These are phyloP conservation scores for Yponomeuta malinellus DNA, from an alignment of 2,888 invertebrate species.

Conservation along the genomic window DNA sequence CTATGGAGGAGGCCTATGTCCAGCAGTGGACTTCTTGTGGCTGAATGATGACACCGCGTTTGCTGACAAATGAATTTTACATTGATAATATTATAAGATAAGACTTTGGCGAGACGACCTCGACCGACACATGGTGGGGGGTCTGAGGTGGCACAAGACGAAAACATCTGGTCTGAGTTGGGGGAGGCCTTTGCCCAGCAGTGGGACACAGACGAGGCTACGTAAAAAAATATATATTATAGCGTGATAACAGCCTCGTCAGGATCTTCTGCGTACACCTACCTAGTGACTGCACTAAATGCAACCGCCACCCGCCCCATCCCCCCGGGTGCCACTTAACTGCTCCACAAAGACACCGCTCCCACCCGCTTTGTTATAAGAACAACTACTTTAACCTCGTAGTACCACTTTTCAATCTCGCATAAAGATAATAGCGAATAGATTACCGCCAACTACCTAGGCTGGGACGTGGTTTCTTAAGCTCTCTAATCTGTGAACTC, in stretches of 20 bases:
- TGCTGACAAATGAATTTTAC: too few species aligned
- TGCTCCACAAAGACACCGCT: slow-evolving; percentile 64
- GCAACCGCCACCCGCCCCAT: slow-evolving; percentile 46
- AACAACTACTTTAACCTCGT: slow-evolving; percentile 57
- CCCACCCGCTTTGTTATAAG: slow-evolving; percentile 70
- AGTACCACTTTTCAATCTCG: slow-evolving; percentile 49
- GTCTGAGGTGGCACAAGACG: too few species aligned
- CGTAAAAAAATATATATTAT: too few species aligned
- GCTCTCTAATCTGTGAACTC: neutral
- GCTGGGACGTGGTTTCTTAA: neutral
- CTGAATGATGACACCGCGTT: too few species aligned
- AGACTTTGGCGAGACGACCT: too few species aligned
- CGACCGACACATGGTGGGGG: too few species aligned
- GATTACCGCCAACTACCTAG: slow-evolving; percentile 8
- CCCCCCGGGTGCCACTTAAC: slow-evolving; percentile 60
- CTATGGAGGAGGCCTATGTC: too few species aligned
- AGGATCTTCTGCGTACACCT: neutral
- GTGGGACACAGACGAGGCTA: too few species aligned
- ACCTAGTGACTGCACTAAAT: slow-evolving; percentile 43
- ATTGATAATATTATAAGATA: too few species aligned
- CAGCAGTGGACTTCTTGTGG: too few species aligned
- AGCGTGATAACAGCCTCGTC: neutral
- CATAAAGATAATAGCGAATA: slow-evolving; percentile 19
- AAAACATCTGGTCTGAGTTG: too few species aligned
- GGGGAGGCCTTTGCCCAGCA: too few species aligned